Conservation (phyloP, 2,888 invertebrate genomes). For the Chymomyza amoena region DNA sequence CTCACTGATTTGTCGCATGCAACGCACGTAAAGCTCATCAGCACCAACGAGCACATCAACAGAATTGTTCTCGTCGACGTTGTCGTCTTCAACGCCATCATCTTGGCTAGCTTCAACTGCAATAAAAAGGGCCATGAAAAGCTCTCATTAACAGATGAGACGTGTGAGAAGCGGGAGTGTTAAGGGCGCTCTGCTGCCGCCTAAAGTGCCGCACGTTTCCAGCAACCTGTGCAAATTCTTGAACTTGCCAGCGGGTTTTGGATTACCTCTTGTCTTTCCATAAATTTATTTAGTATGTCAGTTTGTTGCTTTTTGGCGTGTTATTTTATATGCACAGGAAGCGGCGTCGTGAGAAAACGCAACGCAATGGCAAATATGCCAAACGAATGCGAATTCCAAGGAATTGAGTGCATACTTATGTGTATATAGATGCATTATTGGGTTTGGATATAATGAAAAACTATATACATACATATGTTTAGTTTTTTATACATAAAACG, state of each 20-base stretch:
- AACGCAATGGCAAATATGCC: not conserved
- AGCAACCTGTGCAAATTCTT: not conserved
- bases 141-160: not conserved
- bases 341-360: slow-evolving; percentile 8
- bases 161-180: not conserved
- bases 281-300: not conserved
- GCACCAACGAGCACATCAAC: not conserved
- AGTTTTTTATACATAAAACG: too few relatives aligned
- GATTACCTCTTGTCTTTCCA: not conserved
- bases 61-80: not conserved
- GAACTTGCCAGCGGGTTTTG: not conserved
- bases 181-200: not conserved
- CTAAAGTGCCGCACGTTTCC: not conserved
- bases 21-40: not conserved
- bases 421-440: not conserved
- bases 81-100: not conserved
- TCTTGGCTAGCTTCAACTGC: not conserved
- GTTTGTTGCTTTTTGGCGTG: not conserved
- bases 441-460: too few relatives aligned
- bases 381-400: not conserved
- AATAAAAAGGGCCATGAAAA: slow-evolving; percentile 4
- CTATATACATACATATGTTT: too few relatives aligned
- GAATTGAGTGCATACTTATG: not conserved
- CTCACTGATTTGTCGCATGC: not conserved
- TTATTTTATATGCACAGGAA: slow-evolving; percentile 1